A percentile compares a stretch with the other conserved stretches of the same genome.
Evolutionary conservation across 1,140 invertebrate species (phyloP).

Genomic region (Hylyphantes graminicola): DNA sequence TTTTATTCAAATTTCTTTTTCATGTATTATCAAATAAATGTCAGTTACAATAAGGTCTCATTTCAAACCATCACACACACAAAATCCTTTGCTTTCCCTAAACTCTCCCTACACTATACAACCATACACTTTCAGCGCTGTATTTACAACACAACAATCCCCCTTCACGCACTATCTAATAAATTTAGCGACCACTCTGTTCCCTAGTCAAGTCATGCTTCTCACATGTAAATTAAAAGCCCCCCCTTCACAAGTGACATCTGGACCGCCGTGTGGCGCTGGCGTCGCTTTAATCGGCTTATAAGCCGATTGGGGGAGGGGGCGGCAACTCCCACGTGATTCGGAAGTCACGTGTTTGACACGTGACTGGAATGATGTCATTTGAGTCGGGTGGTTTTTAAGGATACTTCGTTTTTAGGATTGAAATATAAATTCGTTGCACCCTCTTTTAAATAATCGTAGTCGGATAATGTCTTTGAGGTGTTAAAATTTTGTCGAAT

Average conservation of each 20-base stretch:
- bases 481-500: too few species aligned
- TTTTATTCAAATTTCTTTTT: too few species aligned
- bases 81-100: too few species aligned
- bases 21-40: too few species aligned
- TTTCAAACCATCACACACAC: too few species aligned
- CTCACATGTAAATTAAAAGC: slow-evolving; percentile 34
- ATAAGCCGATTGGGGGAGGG: neutral
- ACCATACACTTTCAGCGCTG: too few species aligned
- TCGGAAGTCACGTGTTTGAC: slow-evolving; percentile 9
- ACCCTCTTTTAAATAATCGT: neutral
- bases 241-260: slow-evolving; percentile 8
- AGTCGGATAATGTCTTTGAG: neutral
- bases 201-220: slow-evolving; percentile 17
- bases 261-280: neutral
- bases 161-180: neutral
- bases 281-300: slow-evolving; percentile 32
- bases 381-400: neutral
- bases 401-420: neutral
- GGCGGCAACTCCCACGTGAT: neutral
- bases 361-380: slow-evolving; percentile 29
- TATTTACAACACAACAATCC: neutral
- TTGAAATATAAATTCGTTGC: neutral
- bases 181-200: neutral
- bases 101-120: too few species aligned
- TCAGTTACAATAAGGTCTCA: too few species aligned